Conservation (phyloP, 2,888 invertebrate genomes). For the Volucella zonaria region DNA sequence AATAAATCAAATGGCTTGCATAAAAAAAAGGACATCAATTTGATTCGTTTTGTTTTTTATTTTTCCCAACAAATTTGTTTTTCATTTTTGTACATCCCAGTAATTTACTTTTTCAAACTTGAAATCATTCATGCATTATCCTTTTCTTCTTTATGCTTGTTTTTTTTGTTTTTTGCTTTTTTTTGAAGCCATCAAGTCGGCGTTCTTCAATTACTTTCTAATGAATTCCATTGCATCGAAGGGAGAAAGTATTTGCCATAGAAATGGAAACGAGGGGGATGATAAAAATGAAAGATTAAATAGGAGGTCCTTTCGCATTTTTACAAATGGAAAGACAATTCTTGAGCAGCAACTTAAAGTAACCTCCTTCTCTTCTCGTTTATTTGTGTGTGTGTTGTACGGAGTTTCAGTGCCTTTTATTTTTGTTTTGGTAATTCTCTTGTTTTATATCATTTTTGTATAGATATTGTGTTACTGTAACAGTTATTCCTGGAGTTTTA, state of each 20-base stretch:
- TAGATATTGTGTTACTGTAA: conserved; percentile 37
- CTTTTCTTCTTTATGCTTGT: background rate
- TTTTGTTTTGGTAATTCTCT: conserved; percentile 20
- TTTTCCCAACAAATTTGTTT: conserved; percentile 21
- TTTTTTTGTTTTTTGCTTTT: conserved; percentile 2
- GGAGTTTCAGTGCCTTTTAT: conserved; percentile 7
- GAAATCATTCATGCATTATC: conserved; percentile 48
- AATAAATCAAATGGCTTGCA: conserved; percentile 35
- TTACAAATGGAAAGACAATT: conserved; percentile 65
- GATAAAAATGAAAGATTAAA: conserved; percentile 41
- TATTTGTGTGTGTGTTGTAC: background rate
- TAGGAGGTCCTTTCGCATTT: conserved; percentile 52
- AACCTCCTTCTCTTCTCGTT: conserved; percentile 29
- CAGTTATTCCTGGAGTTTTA: background rate
- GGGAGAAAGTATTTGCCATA: conserved; percentile 23
- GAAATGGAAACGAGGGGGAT: conserved; percentile 44
- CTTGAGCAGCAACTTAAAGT: conserved; percentile 58
- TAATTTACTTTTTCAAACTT: conserved; percentile 37
- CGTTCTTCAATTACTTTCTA: conserved; percentile 48
- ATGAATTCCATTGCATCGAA: conserved; percentile 50
- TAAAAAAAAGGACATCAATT: conserved; percentile 42
- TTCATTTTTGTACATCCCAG: background rate
- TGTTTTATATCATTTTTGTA: conserved; percentile 24
- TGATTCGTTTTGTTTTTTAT: conserved; percentile 18
- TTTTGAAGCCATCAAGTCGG: conserved; percentile 12